A percentile compares a stretch with the other conserved stretches of the same genome.
Conservation (phyloP, 2,113 vertebrate genomes). For the Onychorhynchus coronatus region DNA sequence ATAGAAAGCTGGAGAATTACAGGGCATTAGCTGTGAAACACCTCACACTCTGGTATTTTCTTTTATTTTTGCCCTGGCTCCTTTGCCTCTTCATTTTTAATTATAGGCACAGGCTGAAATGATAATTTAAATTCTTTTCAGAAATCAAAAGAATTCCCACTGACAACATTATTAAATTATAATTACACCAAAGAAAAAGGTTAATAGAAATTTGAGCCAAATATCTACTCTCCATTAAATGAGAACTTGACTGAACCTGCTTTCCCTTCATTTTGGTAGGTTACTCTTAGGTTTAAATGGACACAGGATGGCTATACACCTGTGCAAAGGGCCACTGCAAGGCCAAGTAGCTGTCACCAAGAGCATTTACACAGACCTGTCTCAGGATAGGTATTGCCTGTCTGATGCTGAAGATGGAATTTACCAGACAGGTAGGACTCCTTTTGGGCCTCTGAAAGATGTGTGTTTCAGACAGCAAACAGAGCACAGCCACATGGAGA, state of each 20-base stretch:
- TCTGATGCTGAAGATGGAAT: accelerated
- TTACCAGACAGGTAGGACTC: background rate
- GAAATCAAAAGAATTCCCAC: conserved; percentile 61
- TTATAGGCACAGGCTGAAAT: conserved; percentile 51
- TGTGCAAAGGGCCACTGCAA: background rate
- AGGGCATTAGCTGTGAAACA: background rate
- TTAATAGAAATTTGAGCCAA: conserved; percentile 58
- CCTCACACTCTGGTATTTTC: background rate
- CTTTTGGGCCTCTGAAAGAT: background rate
- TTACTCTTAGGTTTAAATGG: background rate
- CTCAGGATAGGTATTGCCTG: background rate
- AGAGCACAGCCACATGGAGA: background rate
- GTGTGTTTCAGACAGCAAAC: background rate
- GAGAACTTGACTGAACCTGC: conserved; percentile 42
- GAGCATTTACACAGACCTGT: background rate
- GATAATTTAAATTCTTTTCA: conserved; percentile 56
- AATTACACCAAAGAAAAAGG: conserved; percentile 46
- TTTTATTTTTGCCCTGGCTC: conserved; percentile 13
- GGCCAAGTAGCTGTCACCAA: background rate
- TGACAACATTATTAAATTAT: conserved; percentile 52
- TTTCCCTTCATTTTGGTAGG: background rate
- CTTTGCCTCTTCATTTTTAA: conserved; percentile 40
- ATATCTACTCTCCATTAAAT: conserved; percentile 35
- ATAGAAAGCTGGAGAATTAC: background rate
- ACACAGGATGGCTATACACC: background rate